phyloP scores from a whole-genome alignment of 2,797 vertebrate genomes.

The Pyrocephalus nanus region DNA sequence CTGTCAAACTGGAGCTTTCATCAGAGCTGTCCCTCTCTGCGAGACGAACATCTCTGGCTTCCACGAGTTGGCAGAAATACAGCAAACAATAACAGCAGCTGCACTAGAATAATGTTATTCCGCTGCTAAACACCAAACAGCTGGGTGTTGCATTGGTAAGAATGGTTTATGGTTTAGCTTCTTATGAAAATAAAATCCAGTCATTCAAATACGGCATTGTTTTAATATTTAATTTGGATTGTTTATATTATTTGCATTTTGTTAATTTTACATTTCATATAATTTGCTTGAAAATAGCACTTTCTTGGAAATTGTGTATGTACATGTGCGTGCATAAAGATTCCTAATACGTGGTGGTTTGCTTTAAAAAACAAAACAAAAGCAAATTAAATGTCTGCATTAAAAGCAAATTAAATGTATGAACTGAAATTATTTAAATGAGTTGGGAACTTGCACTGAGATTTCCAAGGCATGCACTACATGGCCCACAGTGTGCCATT shows the following conservation, averaged over 20 bases:
- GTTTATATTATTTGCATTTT: conserved; percentile 66
- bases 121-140: conserved; percentile 44
- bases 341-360: conserved; percentile 47
- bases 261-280: conserved; percentile 69
- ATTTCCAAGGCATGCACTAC: background rate
- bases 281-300: conserved; percentile 58
- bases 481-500: background rate
- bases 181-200: conserved; percentile 62
- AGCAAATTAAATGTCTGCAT: conserved; percentile 53
- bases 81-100: conserved; percentile 63
- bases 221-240: conserved; percentile 60
- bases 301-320: conserved; percentile 51
- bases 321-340: conserved; percentile 56
- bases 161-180: conserved; percentile 29
- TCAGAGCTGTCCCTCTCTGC: conserved; percentile 55
- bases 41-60: conserved; percentile 52
- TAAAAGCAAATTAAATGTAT: conserved; percentile 58
- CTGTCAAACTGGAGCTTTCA: conserved; percentile 66
- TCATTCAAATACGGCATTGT: conserved; percentile 55
- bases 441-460: conserved; percentile 9
- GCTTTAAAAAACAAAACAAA: conserved; percentile 49
- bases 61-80: conserved; percentile 54
- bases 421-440: conserved; percentile 58
- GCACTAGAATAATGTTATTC: conserved; percentile 58
- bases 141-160: conserved; percentile 56